Base-by-base conservation (phyloP, 2,113 vertebrate species). In the Numenius arquata region DNA sequence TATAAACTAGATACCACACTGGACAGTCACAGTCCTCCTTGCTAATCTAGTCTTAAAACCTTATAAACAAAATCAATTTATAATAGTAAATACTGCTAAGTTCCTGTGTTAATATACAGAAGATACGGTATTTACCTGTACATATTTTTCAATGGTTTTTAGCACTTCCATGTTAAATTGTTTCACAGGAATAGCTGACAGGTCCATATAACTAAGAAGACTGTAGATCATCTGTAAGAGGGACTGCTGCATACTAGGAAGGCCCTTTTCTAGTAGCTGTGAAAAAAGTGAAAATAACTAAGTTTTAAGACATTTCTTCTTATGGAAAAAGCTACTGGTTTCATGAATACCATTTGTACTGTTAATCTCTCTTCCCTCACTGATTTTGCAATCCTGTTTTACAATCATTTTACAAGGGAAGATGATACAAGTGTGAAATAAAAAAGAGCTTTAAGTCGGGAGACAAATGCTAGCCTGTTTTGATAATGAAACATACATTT, bases 91-190 rank as follows among this genome's bases (percentile, higher is more conserved):
- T 34, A 82, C 50, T 56, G 13, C 27, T 56, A 72, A 75, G 19
- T 73, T 81, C 29, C 75, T 59, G 5, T 8, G 48, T 29, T 38
- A 79, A 89, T 62, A 78, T 17, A 52, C 70, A 67, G 55, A 59
- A 17, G 12, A 85, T 58, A 53, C 2, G 16, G 15, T 58, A 95
- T 97, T 98, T 93, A 99, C 99, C 97, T 99, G 99, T 26, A 99
- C 98, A 8, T 99, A 99, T 98, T 99, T 99, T 97, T 99, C 99
- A 83, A 99, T 99, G 79, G 98, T 99, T 96, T 99, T 99, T 68
- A 99, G 98, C 88, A 99, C 99, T 96, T 99, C 99, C 92, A 98
- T 90, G 6, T 99, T 99, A 92, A 99, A 99, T 81, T 99, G 99
- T 96, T 99, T 99, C 81, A 99, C 98, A 45, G 99, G 99, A 92